Evolutionary conservation across 1,140 invertebrate genomes (phyloP).

Genomic region (Drosophila sproati): DNA sequence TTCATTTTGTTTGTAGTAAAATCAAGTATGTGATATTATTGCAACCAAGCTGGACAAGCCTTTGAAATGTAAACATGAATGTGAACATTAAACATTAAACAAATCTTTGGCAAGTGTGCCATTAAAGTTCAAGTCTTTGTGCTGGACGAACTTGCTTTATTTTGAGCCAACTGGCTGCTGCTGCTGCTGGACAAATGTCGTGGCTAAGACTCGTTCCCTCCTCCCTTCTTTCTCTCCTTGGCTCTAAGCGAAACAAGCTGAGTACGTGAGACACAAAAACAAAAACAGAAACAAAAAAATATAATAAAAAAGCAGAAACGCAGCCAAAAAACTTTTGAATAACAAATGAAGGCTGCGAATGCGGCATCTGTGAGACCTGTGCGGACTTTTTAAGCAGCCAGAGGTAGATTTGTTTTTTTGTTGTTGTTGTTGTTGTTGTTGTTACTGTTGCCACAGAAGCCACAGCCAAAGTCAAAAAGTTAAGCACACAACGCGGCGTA

Average conservation of each 20-base stretch:
- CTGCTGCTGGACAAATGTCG: slow-evolving; percentile 26
- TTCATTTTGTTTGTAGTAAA: too few relatives aligned
- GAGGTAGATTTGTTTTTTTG: slow-evolving; percentile 29
- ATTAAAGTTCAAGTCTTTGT: slow-evolving; percentile 10
- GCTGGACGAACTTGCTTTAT: slow-evolving; percentile 27
- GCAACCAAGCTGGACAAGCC: too few relatives aligned
- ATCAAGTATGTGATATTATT: too few relatives aligned
- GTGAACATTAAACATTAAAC: neutral
- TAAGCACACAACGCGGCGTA: slow-evolving; percentile 75
- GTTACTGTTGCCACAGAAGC: slow-evolving; percentile 55
- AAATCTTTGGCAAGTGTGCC: neutral
- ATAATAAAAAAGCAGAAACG: slow-evolving; percentile 36
- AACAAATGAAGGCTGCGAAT: slow-evolving; percentile 76
- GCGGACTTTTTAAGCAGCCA: slow-evolving; percentile 74
- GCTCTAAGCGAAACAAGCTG: neutral
- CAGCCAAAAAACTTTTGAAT: slow-evolving; percentile 76
- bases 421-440: slow-evolving; percentile 7
- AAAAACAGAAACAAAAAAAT: slow-evolving; percentile 35
- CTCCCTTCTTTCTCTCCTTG: neutral
- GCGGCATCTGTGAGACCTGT: slow-evolving; percentile 70
- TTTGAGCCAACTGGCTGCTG: slow-evolving; percentile 8
- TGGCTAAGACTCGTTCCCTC: slow-evolving; percentile 11
- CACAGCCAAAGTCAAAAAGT: slow-evolving; percentile 79
- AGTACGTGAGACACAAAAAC: slow-evolving; percentile 55
- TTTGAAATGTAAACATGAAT: too few relatives aligned